Base-by-base conservation (phyloP, 2,113 vertebrate species). In the Erinaceus europaeus region DNA sequence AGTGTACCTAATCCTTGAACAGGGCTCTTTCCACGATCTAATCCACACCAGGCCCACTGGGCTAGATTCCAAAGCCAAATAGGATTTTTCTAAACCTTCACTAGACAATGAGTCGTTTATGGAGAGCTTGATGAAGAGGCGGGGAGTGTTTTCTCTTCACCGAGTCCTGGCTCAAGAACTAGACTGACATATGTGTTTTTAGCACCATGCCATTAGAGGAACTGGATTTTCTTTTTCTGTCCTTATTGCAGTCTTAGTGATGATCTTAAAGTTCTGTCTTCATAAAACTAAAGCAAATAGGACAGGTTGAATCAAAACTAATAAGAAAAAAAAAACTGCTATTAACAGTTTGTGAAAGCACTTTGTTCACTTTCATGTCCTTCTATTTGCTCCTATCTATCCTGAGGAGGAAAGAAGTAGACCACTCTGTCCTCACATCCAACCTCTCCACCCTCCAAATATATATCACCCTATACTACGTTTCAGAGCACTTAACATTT, bases 211-310 rank as follows among this genome's bases (percentile, higher is more conserved):
- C 50, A 15, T 32, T 27, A 71, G 40, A 34, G n/a, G 40, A 75
- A 46, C 34, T 52, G 3, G 38, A 88, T 82, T 23, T 50, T 55
- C 40, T 46, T 80, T 86, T 68, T 77, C 71, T 59, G 52, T 27
- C 14, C 32, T 67, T 44, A 57, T 38, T 27, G 13, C 17, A 10
- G 27, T 46, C 27, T 61, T 62, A 50, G 57, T 4, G 32, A 34
- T 18, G 46, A 88, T 52, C 17, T 77, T 44, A 48, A 91, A 73
- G 67, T 90, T 87, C 85, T 79, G 12, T 48, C 65, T 34, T 29
- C 23, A 34, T 29, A 78, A 76, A 29, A 27, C 65, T 53, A 68
- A 78, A 62, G 50, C 38, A 62, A 46, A n/a, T 69, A 38, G 27
- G 40, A 61, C 50, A 38, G 32, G 8, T 71, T 62, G 77, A 59